Evolutionary conservation across 2,888 invertebrate genomes (phyloP).

Genomic region (Nomada ferruginata): DNA sequence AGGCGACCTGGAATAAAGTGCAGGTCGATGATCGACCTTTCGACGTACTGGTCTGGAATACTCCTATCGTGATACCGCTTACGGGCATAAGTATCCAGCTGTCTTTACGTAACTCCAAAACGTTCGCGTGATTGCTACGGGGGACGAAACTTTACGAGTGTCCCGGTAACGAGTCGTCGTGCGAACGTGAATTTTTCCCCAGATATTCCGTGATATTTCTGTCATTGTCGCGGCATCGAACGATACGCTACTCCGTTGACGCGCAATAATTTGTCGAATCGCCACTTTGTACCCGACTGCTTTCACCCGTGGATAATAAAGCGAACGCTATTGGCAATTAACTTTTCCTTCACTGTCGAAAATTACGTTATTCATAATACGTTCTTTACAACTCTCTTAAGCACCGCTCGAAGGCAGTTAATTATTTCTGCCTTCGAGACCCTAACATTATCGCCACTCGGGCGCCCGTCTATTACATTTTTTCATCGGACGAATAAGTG

Average conservation of each 20-base stretch:
- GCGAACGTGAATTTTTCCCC: not conserved
- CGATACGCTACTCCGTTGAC: not conserved
- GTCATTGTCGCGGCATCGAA: slow-evolving; percentile 10
- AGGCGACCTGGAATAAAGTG: slow-evolving; percentile 55
- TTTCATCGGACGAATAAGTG: slow-evolving; percentile 49
- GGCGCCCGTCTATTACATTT: slow-evolving; percentile 47
- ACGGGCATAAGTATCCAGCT: slow-evolving; percentile 62
- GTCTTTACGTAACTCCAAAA: slow-evolving; percentile 66
- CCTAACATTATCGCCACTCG: slow-evolving; percentile 57
- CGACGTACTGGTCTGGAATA: slow-evolving; percentile 51
- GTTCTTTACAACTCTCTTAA: slow-evolving; percentile 59
- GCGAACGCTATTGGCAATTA: slow-evolving; percentile 49
- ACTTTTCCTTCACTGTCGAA: slow-evolving; percentile 43
- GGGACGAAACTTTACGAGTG: slow-evolving; percentile 58
- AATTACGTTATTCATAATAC: slow-evolving; percentile 58
- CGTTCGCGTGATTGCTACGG: slow-evolving; percentile 64
- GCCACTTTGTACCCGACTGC: not conserved
- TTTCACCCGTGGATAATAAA: slow-evolving; percentile 15
- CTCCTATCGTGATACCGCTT: slow-evolving; percentile 50
- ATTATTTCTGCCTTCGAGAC: slow-evolving; percentile 55
- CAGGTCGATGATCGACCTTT: slow-evolving; percentile 74
- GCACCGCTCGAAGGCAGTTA: slow-evolving; percentile 50
- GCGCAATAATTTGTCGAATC: not conserved
- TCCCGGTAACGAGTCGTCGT: slow-evolving; percentile 40
- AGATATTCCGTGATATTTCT: slow-evolving; percentile 13